These are phyloP conservation scores for Dissostichus mawsoni DNA, from an alignment of 2,113 vertebrate genomes.

Conservation along the genomic window DNA sequence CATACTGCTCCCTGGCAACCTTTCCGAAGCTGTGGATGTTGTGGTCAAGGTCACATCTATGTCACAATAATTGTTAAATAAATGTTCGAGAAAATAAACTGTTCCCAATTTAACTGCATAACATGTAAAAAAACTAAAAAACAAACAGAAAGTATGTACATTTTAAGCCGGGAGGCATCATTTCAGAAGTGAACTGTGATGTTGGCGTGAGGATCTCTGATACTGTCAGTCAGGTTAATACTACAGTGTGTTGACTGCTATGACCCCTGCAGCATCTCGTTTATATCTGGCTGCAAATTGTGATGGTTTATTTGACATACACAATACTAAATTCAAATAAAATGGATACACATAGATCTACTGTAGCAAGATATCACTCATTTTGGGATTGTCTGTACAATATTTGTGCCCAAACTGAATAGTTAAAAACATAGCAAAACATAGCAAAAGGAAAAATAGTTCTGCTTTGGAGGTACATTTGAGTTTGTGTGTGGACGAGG, in stretches of 20 bases:
- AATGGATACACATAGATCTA: neutral
- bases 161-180: conserved; percentile 21
- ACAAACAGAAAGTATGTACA: neutral
- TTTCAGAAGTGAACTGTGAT: conserved; percentile 17
- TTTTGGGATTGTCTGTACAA: neutral
- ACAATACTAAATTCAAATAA: neutral
- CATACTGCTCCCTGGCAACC: conserved; percentile 89
- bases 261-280: conserved; percentile 32
- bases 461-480: neutral
- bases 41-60: conserved; percentile 84
- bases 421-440: neutral
- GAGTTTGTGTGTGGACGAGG: conserved; percentile 8
- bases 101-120: neutral
- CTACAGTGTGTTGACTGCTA: conserved; percentile 19
- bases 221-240: conserved; percentile 30
- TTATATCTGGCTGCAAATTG: conserved; percentile 31
- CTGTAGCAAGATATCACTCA: neutral
- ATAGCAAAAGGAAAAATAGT: neutral
- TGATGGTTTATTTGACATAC: conserved; percentile 10
- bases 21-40: conserved; percentile 88
- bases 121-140: neutral
- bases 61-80: conserved; percentile 7
- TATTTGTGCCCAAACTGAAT: neutral
- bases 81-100: neutral
- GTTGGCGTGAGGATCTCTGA: conserved; percentile 21